Evolutionary conservation across 2,113 vertebrate species (phyloP).

Genomic region (Lichenostomus cassidix): DNA sequence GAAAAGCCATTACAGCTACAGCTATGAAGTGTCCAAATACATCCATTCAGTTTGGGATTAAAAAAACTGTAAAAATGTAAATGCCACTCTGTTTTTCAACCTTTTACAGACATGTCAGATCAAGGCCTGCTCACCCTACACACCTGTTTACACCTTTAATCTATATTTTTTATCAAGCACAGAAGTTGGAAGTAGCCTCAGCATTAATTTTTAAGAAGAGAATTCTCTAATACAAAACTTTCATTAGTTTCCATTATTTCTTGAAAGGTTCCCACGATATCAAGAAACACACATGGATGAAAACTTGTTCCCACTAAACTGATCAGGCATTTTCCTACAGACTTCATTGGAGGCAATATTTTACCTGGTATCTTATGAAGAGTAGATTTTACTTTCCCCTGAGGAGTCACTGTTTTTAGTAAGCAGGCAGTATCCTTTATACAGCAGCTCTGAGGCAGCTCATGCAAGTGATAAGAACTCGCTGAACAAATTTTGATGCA

Average conservation of each 20-base stretch:
- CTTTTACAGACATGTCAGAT: neutral
- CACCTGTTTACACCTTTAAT: neutral
- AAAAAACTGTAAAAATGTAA: neutral
- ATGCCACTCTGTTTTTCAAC: neutral
- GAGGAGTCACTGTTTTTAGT: neutral
- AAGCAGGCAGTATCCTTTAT: neutral
- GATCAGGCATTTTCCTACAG: neutral
- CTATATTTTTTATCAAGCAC: neutral
- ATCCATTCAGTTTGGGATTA: neutral
- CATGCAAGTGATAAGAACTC: neutral
- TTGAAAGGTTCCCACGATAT: neutral
- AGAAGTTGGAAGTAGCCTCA: neutral
- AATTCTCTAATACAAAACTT: neutral
- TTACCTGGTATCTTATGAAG: accelerated
- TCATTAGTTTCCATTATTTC: neutral
- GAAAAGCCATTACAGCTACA: neutral
- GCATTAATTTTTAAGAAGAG: neutral
- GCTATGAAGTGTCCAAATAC: neutral
- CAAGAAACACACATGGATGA: neutral
- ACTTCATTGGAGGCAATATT: neutral
- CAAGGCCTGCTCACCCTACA: neutral
- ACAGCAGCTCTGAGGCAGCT: neutral
- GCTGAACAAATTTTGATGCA: neutral
- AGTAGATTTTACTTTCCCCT: neutral
- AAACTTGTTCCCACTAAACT: neutral